Conservation (phyloP, 2,888 invertebrate genomes). For the Operophtera brumata region DNA sequence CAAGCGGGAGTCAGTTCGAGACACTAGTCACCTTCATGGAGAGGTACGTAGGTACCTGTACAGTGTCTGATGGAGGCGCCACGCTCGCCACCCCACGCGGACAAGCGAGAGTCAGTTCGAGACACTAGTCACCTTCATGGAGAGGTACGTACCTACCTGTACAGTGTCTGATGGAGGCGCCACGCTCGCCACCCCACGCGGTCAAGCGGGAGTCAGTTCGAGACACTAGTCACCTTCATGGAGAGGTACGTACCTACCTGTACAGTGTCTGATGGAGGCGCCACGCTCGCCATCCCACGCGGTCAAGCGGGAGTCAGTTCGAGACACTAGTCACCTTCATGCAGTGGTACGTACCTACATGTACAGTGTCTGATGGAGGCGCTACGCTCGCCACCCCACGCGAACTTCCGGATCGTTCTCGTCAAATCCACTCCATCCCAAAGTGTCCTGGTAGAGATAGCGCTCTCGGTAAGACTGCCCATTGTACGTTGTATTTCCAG, state of each 20-base stretch:
- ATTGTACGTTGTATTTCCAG: too few relatives aligned
- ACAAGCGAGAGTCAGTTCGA: neutral
- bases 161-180: too few relatives aligned
- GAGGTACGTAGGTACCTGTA: constrained; percentile 2
- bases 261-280: too few relatives aligned
- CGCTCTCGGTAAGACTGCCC: neutral
- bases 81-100: neutral
- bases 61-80: too few relatives aligned
- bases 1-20: neutral
- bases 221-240: constrained; percentile 7
- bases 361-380: too few relatives aligned
- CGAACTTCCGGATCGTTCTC: neutral
- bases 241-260: constrained; percentile 8
- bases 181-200: neutral
- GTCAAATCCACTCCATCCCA: too few relatives aligned
- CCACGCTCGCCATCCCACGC: neutral
- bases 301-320: neutral
- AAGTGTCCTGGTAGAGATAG: neutral
- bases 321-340: constrained; percentile 5
- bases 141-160: constrained; percentile 5
- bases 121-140: constrained; percentile 8
- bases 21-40: constrained; percentile 10
- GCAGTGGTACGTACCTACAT: constrained; percentile 10
- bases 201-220: neutral
- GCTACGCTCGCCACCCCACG: neutral